Evolutionary conservation across 2,113 vertebrate genomes (phyloP), one percentile per base, ranked within the genome.

Genomic region (Taxidea taxus): DNA sequence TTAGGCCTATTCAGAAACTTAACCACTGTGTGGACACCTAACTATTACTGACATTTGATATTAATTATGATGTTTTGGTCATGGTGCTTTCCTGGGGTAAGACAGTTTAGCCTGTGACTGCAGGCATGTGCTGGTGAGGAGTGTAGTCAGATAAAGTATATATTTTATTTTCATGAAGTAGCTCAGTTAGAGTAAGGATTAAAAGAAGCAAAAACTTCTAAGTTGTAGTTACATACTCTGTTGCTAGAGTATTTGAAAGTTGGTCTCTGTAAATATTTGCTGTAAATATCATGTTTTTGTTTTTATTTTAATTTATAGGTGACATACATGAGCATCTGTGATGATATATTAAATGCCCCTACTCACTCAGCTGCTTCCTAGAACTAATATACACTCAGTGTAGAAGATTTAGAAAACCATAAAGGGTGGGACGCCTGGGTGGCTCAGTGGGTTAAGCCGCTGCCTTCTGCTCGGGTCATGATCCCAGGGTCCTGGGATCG

Each of bases 241-340:
- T 88, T 96, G 39, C 34, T 96, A 47, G 58, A 12, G 29, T 85
- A 44, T 91, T 95, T 54, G 18, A 72, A 90, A 64, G 8, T 82
- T 95, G 49, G 15, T 86, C 88, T 81, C 70, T 95, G 8, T 87
- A 95, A 91, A 89, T 93, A 85, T 62, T 96, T 93, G 29, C 56
- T 77, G 13, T 82, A 82, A 82, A 27, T 39, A 58, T 56, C 4
- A 37, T 95, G 80, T 27, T 95, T 97, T 95, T 87, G 62, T 31
- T 96, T 96, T 94, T 20, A 62, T 84, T 96, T 95, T 89, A 87
- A 78, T 80, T 80, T 93, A 62, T 91, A 82, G 88, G 42, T 68
- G 58, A 44, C 20, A 72, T 29, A 80, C 10, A 68, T 9, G 31
- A n/a, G 31, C 21, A 78, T 97, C 31, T 90, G 34, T 85, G 39